Base-by-base conservation (phyloP, 2,888 invertebrate genomes). In the Dasypogon diadema region DNA sequence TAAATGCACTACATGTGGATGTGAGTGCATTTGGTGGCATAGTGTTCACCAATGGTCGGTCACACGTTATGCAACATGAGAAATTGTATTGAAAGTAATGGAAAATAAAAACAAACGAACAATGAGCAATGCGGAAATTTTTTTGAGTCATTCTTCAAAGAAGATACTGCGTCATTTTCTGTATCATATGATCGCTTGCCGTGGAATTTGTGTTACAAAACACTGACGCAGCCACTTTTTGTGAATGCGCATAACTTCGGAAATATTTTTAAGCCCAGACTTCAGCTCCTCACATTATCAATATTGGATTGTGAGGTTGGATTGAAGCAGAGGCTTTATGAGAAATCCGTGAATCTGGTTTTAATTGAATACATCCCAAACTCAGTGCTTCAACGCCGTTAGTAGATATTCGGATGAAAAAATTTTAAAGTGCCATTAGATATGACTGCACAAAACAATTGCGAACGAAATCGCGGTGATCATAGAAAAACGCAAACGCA, bases 51-150 rank as follows among this genome's bases (percentile, higher is more conserved):
- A 65, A 65, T 42, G 30, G 70, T 37, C 54, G 30, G 70, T 37
- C 54, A 14, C 70, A 70, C 21, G 70, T 70, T 70, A 70, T 70
- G 70, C 70, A 70, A 70, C 70, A 21, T 70, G 70, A 54, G 70
- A 70, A 70, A 70, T 54, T 54, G 51, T 54, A 54, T 70, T 70
- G 70, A 30, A 63, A 63, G 0, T 18, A 21, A 63, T 21, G 14
- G 6, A 37, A 34, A 37, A 63, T 54, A 21, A 51, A 70, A 54
- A 54, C 70, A 51, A 63, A 54, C 54, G 21, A 70, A 70, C 70
- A 70, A 70, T 70, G 70, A 70, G 70, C 70, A 70, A 70, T 70
- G 70, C 70, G 70, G 70, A 70, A 70, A 70, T 54, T 70, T 70
- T 68, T 70, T 70, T 70, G 70, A 54, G 16, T 70, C 70, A 70